Evolutionary conservation across 1,140 invertebrate species (phyloP).

Genomic region (Dendrolimus kikuchii): DNA sequence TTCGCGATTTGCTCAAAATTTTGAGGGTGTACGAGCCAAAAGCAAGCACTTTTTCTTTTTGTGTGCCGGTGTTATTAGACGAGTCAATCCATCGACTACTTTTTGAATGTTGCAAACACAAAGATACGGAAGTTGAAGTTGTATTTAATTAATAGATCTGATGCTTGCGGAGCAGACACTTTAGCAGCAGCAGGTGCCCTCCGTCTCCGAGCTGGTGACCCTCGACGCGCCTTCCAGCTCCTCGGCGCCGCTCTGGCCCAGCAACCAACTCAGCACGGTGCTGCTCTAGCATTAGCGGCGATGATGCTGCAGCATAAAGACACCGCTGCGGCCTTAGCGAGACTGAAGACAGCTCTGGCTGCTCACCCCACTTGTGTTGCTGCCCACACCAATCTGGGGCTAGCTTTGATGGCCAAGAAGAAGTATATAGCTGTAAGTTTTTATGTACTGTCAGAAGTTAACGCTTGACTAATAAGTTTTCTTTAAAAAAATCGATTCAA

Average conservation of each 20-base stretch:
- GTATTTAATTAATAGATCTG: conserved; percentile 14
- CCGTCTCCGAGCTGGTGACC: conserved; percentile 43
- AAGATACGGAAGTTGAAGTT: not conserved
- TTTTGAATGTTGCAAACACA: not conserved
- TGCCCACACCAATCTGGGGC: conserved; percentile 47
- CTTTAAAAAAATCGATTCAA: too few relatives aligned
- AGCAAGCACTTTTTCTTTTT: too few relatives aligned
- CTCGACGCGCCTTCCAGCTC: conserved; percentile 53
- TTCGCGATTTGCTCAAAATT: too few relatives aligned
- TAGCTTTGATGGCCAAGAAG: conserved; percentile 54
- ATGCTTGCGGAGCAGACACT: conserved; percentile 53
- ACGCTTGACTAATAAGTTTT: too few relatives aligned
- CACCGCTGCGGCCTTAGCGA: conserved; percentile 42
- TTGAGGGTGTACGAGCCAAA: too few relatives aligned
- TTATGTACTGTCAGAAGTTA: not conserved
- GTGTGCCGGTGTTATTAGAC: too few relatives aligned
- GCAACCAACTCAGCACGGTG: conserved; percentile 51
- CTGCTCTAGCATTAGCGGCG: conserved; percentile 51
- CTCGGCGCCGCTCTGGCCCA: conserved; percentile 50
- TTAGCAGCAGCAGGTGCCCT: conserved; percentile 55
- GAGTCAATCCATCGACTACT: too few relatives aligned
- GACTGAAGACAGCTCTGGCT: conserved; percentile 46
- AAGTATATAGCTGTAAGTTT: conserved; percentile 56
- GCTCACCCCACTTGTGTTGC: conserved; percentile 56
- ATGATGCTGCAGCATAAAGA: conserved; percentile 62